Conservation (phyloP, 2,113 vertebrate species). For the Callionymus lyra region DNA sequence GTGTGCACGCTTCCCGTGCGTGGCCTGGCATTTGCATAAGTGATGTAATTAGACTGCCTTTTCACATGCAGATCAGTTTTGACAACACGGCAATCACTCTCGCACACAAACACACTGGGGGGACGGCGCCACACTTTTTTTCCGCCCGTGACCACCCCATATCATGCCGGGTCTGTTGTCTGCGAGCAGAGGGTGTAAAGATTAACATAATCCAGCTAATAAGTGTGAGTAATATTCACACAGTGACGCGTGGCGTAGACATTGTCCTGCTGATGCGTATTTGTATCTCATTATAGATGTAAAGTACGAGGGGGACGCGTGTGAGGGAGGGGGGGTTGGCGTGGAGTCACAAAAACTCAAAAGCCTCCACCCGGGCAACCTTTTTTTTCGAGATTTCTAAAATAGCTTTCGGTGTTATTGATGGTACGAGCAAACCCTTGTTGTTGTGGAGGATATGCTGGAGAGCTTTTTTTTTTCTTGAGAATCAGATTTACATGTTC, state of each 20-base stretch:
- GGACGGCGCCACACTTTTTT: slow-evolving; percentile 24
- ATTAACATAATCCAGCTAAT: slow-evolving; percentile 71
- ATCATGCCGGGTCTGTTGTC: slow-evolving; percentile 63
- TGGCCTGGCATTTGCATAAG: slow-evolving; percentile 58
- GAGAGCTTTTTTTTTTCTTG: slow-evolving; percentile 14
- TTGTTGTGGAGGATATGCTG: too few species aligned
- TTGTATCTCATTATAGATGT: slow-evolving; percentile 70
- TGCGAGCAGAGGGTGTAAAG: slow-evolving; percentile 66
- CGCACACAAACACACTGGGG: slow-evolving; percentile 35
- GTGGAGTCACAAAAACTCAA: slow-evolving; percentile 27
- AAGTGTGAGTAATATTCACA: slow-evolving; percentile 69
- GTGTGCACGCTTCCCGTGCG: slow-evolving; percentile 22
- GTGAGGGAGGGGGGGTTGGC: slow-evolving; percentile 29
- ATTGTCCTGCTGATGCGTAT: slow-evolving; percentile 66
- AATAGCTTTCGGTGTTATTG: too few species aligned
- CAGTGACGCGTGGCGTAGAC: slow-evolving; percentile 63
- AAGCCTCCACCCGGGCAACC: slow-evolving; percentile 3
- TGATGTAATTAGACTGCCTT: slow-evolving; percentile 63
- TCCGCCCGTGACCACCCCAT: slow-evolving; percentile 50
- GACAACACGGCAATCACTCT: slow-evolving; percentile 60
- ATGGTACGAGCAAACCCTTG: too few species aligned
- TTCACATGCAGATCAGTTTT: slow-evolving; percentile 68
- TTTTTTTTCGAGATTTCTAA: too few species aligned
- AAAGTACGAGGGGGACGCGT: slow-evolving; percentile 44
- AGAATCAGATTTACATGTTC: slow-evolving; percentile 17